These are phyloP conservation scores for Plebejus anna DNA, from an alignment of 2,888 invertebrate species.

Conservation along the genomic window DNA sequence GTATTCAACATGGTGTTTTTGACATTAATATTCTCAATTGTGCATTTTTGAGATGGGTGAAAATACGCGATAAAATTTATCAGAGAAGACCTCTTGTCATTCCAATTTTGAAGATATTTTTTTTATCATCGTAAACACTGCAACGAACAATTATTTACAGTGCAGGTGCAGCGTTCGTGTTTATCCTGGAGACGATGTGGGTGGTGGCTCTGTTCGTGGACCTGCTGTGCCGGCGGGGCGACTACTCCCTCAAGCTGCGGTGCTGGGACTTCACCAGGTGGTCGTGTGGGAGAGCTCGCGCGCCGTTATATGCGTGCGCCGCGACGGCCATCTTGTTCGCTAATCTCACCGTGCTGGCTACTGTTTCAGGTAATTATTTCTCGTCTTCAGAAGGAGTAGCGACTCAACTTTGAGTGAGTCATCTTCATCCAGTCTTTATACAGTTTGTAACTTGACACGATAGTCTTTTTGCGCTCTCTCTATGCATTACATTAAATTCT, in stretches of 20 bases:
- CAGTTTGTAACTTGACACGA: no score
- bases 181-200: constrained; percentile 75
- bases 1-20: no score
- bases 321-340: constrained; percentile 70
- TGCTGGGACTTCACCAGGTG: constrained; percentile 74
- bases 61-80: no score
- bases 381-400: no score
- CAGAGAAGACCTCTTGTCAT: no score
- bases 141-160: constrained; percentile 42
- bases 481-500: no score
- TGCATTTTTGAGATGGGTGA: no score
- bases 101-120: no score
- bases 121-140: background rate
- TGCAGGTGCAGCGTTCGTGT: constrained; percentile 60
- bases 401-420: no score
- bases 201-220: constrained; percentile 70
- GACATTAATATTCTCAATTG: no score
- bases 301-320: constrained; percentile 69
- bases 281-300: constrained; percentile 70
- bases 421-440: no score
- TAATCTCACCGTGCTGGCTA: constrained; percentile 61
- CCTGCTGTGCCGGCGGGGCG: constrained; percentile 66
- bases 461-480: no score
- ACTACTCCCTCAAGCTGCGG: constrained; percentile 64
- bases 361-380: constrained; percentile 54